These are phyloP conservation scores for Lithobates pipiens DNA, from an alignment of 2,797 vertebrate species.

Conservation along the genomic window DNA sequence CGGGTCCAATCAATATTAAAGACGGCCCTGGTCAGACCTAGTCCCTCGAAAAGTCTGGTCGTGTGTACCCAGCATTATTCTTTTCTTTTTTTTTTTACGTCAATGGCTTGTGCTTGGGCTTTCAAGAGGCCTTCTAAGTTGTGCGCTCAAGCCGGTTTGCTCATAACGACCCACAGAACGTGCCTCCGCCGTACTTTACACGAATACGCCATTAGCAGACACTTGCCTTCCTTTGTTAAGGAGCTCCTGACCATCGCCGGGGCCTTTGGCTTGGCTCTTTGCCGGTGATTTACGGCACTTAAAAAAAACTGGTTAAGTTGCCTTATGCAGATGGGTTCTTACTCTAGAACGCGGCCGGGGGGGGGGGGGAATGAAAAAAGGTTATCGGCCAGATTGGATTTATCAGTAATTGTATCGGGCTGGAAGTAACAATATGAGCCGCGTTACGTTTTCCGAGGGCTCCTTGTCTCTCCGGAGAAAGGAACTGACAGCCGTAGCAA, in stretches of 20 bases:
- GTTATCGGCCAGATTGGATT: conserved; percentile 51
- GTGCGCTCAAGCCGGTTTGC: background rate
- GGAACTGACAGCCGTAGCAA: conserved; percentile 97
- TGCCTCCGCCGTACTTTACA: background rate
- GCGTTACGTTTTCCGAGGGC: conserved; percentile 71
- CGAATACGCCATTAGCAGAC: conserved; percentile 35
- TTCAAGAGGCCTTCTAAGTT: background rate
- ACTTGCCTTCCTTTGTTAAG: conserved; percentile 26
- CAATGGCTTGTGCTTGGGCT: background rate
- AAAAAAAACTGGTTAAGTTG: conserved; percentile 45
- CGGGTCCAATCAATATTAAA: too few species aligned
- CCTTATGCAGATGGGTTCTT: conserved; percentile 35
- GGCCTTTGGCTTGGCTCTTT: conserved; percentile 16
- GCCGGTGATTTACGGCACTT: conserved; percentile 44
- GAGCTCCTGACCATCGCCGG: conserved; percentile 5
- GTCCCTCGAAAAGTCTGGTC: too few species aligned
- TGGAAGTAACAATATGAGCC: conserved; percentile 68
- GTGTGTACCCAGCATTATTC: background rate
- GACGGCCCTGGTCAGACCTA: too few species aligned
- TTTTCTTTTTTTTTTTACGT: background rate
- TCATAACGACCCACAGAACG: background rate
- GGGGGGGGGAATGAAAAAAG: conserved; percentile 18
- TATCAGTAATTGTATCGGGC: conserved; percentile 63
- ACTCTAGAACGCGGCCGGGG: conserved; percentile 22
- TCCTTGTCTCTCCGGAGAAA: conserved; percentile 73